Evolutionary conservation across 2,888 invertebrate species (phyloP).

Genomic region (Periphyllus acericola): DNA sequence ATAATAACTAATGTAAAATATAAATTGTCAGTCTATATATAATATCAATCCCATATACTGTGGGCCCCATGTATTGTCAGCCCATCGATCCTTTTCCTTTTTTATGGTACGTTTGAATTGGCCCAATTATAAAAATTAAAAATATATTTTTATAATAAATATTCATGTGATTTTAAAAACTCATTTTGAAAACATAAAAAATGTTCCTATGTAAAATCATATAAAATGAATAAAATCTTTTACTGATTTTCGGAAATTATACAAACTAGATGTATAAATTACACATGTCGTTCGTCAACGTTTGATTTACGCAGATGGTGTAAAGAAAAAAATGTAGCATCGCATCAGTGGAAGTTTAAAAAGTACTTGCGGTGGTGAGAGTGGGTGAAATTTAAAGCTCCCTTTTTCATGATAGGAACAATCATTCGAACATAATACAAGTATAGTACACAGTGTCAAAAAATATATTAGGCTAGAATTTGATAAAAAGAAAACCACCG

Average conservation of each 20-base stretch:
- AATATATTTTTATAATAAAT: background rate
- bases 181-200: too few relatives aligned
- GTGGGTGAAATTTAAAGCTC: background rate
- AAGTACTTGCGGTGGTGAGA: background rate
- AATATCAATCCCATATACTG: too few relatives aligned
- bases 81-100: background rate
- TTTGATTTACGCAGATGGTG: background rate
- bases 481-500: background rate
- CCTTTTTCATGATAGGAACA: background rate
- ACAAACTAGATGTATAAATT: background rate
- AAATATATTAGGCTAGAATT: background rate
- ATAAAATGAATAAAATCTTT: background rate
- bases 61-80: too few relatives aligned
- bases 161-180: background rate
- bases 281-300: background rate
- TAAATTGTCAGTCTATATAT: too few relatives aligned
- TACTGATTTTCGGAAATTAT: background rate
- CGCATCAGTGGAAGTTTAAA: background rate
- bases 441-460: background rate
- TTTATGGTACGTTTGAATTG: too few relatives aligned
- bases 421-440: background rate
- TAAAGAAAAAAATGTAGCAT: background rate
- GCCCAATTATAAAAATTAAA: background rate
- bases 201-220: background rate
- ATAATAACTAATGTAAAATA: too few relatives aligned